Evolutionary conservation across 2,888 invertebrate genomes (phyloP).

Genomic region (Fragum whitleyi): DNA sequence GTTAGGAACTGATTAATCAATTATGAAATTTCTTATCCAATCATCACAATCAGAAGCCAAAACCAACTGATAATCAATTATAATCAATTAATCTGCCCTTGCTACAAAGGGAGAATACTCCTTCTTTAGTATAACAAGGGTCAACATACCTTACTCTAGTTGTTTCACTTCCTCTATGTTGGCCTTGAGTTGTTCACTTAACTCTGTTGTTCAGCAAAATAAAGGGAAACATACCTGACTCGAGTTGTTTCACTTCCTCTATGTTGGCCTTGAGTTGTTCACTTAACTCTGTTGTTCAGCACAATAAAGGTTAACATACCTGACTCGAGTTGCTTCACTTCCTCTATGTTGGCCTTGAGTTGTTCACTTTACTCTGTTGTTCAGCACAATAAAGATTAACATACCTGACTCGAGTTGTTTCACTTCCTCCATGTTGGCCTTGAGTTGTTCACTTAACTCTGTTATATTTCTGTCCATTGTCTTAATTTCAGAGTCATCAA

Average conservation of each 20-base stretch:
- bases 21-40: too few relatives aligned
- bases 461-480: conserved; percentile 87
- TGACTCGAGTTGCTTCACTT: conserved; percentile 84
- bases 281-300: conserved; percentile 82
- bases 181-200: conserved; percentile 84
- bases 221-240: conserved; percentile 80
- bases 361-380: conserved; percentile 84
- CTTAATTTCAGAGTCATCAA: conserved; percentile 84
- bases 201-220: conserved; percentile 42
- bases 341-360: conserved; percentile 79
- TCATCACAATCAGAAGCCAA: too few relatives aligned
- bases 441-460: conserved; percentile 84
- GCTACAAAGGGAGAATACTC: background rate
- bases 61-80: too few relatives aligned
- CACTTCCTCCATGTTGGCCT: conserved; percentile 74
- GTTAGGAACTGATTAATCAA: too few relatives aligned
- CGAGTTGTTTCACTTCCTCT: conserved; percentile 83
- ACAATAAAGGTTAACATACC: conserved; percentile 48
- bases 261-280: conserved; percentile 83
- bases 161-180: conserved; percentile 81
- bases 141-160: conserved; percentile 82
- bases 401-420: conserved; percentile 84
- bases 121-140: background rate
- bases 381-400: background rate
- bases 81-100: too few relatives aligned